phyloP scores from a whole-genome alignment of 2,888 invertebrate genomes.

The Seladonia tumulorum region DNA sequence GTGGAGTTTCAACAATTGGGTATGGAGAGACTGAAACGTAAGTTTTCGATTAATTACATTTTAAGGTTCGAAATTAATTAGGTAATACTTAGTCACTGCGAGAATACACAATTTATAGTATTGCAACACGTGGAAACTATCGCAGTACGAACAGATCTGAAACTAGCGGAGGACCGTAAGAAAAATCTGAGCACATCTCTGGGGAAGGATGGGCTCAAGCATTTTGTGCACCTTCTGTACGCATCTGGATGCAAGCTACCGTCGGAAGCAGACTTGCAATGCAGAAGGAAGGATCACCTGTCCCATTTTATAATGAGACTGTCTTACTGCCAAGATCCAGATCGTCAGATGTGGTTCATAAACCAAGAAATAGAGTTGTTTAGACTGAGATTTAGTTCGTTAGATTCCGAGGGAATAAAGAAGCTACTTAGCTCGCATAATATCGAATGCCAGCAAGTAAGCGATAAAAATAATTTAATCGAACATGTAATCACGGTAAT shows the following conservation, averaged over 20 bases:
- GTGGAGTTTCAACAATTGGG: constrained; percentile 95
- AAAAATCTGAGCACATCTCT: constrained; percentile 88
- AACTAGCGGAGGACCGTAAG: constrained; percentile 88
- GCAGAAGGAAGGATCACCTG: constrained; percentile 92
- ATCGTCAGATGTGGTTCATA: constrained; percentile 95
- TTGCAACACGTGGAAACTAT: constrained; percentile 57
- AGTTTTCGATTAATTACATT: background rate
- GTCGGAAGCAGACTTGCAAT: constrained; percentile 87
- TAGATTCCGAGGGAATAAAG: constrained; percentile 88
- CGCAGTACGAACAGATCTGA: constrained; percentile 86
- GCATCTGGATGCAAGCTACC: constrained; percentile 85
- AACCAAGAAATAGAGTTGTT: constrained; percentile 96
- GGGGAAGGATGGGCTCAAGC: constrained; percentile 88
- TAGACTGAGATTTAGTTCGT: constrained; percentile 89
- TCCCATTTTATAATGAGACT: constrained; percentile 97
- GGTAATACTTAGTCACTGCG: background rate
- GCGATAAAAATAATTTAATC: constrained; percentile 43
- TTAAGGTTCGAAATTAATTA: background rate
- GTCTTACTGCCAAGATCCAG: constrained; percentile 95
- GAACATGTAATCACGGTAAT: constrained; percentile 25
- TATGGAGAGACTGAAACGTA: constrained; percentile 86
- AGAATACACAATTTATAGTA: constrained; percentile 28
- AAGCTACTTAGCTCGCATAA: constrained; percentile 89
- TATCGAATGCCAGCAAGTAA: constrained; percentile 87
- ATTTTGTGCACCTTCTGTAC: constrained; percentile 87